Percentiles rank a stretch among this genome's conserved stretches.
Conservation (phyloP, 2,113 vertebrate species). For the Pycnonotus jocosus region DNA sequence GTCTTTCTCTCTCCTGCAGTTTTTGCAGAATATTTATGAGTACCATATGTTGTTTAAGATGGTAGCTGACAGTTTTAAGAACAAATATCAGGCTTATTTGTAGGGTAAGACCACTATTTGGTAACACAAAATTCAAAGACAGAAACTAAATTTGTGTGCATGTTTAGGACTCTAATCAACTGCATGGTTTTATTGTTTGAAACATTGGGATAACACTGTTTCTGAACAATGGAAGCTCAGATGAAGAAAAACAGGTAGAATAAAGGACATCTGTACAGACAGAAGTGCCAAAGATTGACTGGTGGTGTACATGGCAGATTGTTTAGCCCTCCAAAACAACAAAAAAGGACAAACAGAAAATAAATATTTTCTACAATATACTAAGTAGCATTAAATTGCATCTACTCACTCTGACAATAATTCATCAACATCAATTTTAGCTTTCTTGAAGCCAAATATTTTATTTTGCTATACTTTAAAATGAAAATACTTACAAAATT, state of each 20-base stretch:
- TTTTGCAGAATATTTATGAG: slow-evolving; percentile 20
- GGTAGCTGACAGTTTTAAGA: slow-evolving; percentile 10
- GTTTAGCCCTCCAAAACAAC: not conserved
- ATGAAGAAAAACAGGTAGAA: slow-evolving; percentile 3
- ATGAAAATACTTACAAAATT: not conserved
- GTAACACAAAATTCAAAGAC: not conserved
- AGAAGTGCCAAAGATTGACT: not conserved
- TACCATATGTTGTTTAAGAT: not conserved
- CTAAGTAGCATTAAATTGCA: not conserved
- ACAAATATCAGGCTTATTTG: not conserved
- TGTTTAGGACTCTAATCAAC: not conserved
- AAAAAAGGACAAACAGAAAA: not conserved
- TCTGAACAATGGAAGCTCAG: not conserved
- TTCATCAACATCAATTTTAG: not conserved
- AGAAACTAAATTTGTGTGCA: not conserved
- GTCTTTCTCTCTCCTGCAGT: slow-evolving; percentile 28
- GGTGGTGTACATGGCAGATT: not conserved
- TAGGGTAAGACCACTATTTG: not conserved
- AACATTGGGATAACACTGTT: not conserved
- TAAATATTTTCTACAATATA: not conserved
- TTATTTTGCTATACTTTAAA: not conserved
- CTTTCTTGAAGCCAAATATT: not conserved
- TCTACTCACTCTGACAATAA: not conserved
- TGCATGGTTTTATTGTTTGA: not conserved
- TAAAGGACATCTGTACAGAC: not conserved